Evolutionary conservation across 1,140 invertebrate species (phyloP), one percentile per base, ranked within the genome.

Genomic region (Brachionus sp.): DNA sequence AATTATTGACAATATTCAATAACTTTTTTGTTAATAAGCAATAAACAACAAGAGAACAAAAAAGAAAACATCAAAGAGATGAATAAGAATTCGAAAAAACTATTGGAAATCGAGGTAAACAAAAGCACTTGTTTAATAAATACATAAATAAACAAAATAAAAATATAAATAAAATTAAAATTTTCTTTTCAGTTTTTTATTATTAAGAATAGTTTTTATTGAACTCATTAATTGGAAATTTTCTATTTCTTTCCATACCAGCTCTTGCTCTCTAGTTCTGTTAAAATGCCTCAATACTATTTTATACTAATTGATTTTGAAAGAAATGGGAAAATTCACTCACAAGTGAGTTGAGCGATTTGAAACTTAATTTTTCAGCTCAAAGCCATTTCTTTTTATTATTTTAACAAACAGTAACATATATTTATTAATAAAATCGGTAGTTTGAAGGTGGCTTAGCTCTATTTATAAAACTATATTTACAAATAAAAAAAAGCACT

Each of bases 141-240:
- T 39, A 2, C 37, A 70, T 70, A 70, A 70, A 19, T 70, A 70
- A 37, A 70, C 35, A 70, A 42, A 70, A 57, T 42, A 33, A 13
- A 33, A 13, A 66, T 33, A 5, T 66, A 66, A 66, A 66, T 66
- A 66, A 66, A 66, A 33, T 66, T 35, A 16, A 42, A 70, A 70
- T 37, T 44, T 70, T 37, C 33, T 23, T 39, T 57, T 70, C 35
- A 68, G 16, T 70, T 57, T 57, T n/a, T 57, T 57, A 16, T 57
- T 16, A n/a, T 57, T 16, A 57, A 57, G 16, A 57, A 57, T 57
- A 19, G 23, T 57, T 70, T 70, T 37, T 39, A 25, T 70, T 70
- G n/a, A 70, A 70, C 66, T 70, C 66, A 39, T 70, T 70, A 70
- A 39, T 70, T 70, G 37, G 66, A 23, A 70, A 70, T 39, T 70